phyloP scores from a whole-genome alignment of 2,113 vertebrate species.

The Riparia riparia region DNA sequence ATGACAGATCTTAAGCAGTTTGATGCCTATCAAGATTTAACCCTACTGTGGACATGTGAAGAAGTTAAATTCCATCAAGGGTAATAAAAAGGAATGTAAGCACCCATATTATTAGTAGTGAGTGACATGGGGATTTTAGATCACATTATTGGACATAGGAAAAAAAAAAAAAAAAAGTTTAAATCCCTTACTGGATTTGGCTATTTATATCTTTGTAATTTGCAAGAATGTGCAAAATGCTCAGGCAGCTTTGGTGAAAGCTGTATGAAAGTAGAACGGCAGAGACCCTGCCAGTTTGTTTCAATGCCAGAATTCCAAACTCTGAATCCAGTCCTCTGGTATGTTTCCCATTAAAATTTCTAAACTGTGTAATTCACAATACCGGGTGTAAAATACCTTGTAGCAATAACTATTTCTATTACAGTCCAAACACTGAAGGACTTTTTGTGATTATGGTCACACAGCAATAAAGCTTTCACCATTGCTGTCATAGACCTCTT shows the following conservation, averaged over 20 bases:
- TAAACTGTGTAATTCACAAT: background rate
- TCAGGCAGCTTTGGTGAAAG: background rate
- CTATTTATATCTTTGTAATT: background rate
- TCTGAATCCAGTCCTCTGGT: background rate
- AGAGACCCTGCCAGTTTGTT: background rate
- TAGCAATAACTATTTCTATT: slow-evolving; percentile 20
- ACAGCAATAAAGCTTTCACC: slow-evolving; percentile 7
- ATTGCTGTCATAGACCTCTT: background rate
- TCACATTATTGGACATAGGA: background rate
- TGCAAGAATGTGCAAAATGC: background rate
- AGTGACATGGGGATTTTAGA: background rate
- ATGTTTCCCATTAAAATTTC: background rate
- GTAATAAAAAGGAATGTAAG: background rate
- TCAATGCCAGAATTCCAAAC: background rate
- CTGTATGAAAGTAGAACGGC: background rate
- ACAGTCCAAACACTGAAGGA: background rate
- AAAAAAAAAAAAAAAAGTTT: background rate
- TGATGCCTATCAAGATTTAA: background rate
- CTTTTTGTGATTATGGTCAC: background rate
- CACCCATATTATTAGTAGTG: background rate
- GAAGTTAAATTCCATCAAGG: background rate
- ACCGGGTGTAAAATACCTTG: background rate
- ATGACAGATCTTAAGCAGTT: background rate
- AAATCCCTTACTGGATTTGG: background rate
- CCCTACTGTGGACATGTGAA: background rate